Conservation (phyloP, 1,140 invertebrate genomes). For the Drosophila nikananu region DNA sequence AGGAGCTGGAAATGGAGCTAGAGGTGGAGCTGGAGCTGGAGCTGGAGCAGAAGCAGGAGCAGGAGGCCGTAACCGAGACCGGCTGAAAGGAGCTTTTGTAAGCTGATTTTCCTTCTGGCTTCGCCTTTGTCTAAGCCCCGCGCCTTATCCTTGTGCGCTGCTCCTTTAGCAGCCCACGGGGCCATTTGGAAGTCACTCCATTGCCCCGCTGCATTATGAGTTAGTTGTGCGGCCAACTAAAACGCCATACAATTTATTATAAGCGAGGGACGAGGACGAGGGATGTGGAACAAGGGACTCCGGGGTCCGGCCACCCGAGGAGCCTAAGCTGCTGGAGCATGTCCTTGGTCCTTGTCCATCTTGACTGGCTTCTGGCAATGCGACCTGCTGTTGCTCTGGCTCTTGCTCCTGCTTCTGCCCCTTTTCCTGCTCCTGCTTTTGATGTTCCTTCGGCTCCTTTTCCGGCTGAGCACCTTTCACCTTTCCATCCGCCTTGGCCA, state of each 20-base stretch:
- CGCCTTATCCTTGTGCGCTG: conserved; percentile 22
- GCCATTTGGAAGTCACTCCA: conserved; percentile 55
- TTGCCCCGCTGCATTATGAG: conserved; percentile 62
- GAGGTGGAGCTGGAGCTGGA: background rate
- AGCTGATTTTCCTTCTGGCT: conserved; percentile 56
- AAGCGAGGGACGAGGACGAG: conserved; percentile 20
- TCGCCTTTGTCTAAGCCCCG: conserved; percentile 49
- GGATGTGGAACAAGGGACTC: background rate
- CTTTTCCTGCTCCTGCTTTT: background rate
- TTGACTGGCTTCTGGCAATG: conserved; percentile 70
- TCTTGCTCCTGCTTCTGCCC: too few relatives aligned
- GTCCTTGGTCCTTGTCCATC: conserved; percentile 38
- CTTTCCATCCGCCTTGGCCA: conserved; percentile 17
- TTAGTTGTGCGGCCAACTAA: conserved; percentile 52
- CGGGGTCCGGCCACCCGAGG: background rate
- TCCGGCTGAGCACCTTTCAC: conserved; percentile 12
- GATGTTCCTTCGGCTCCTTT: background rate
- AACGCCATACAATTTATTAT: conserved; percentile 67
- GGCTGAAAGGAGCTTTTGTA: conserved; percentile 54
- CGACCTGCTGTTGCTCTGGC: conserved; percentile 5
- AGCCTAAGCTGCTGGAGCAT: conserved; percentile 69
- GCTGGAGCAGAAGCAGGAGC: background rate
- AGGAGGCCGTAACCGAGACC: conserved; percentile 1
- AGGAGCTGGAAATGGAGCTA: conserved; percentile 6
- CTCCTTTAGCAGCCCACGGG: conserved; percentile 20